Conservation (phyloP, 2,888 invertebrate genomes). For the Tetramorium bicarinatum region DNA sequence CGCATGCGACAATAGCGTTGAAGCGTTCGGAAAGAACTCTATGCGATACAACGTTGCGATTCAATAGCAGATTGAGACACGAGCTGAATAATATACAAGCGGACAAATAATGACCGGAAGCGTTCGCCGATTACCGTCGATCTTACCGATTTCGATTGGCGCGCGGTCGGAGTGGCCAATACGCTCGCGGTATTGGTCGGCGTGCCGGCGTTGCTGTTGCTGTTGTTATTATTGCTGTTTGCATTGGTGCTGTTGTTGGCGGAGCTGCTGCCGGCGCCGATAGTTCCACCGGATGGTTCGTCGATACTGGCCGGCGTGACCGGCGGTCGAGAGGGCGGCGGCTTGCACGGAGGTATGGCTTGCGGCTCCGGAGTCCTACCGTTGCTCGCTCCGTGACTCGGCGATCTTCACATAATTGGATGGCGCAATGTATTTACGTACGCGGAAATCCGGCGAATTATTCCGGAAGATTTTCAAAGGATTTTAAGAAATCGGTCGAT, state of each 20-base stretch:
- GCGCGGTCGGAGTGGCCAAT: conserved; percentile 82
- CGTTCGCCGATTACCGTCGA: neutral
- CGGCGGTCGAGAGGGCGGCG: conserved; percentile 84
- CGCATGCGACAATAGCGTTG: neutral
- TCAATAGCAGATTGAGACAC: neutral
- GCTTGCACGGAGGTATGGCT: conserved; percentile 83
- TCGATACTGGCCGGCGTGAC: conserved; percentile 83
- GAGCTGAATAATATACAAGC: neutral
- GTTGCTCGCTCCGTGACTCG: conserved; percentile 81
- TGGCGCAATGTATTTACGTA: neutral
- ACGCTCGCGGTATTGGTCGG: conserved; percentile 83
- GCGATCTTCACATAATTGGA: conserved; percentile 71
- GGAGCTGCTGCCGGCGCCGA: conserved; percentile 72
- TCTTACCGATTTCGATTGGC: conserved; percentile 84
- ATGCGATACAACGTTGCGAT: neutral
- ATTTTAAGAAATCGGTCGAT: neutral
- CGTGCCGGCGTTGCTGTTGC: conserved; percentile 76
- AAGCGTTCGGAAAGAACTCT: neutral
- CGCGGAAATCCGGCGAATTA: neutral
- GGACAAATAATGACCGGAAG: neutral
- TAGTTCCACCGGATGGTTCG: conserved; percentile 65
- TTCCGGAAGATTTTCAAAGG: neutral
- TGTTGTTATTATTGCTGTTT: conserved; percentile 69
- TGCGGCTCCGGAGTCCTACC: conserved; percentile 82
- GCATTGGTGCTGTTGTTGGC: conserved; percentile 59